Evolutionary conservation across 1,140 invertebrate genomes (phyloP).

Genomic region (Proales similis): DNA sequence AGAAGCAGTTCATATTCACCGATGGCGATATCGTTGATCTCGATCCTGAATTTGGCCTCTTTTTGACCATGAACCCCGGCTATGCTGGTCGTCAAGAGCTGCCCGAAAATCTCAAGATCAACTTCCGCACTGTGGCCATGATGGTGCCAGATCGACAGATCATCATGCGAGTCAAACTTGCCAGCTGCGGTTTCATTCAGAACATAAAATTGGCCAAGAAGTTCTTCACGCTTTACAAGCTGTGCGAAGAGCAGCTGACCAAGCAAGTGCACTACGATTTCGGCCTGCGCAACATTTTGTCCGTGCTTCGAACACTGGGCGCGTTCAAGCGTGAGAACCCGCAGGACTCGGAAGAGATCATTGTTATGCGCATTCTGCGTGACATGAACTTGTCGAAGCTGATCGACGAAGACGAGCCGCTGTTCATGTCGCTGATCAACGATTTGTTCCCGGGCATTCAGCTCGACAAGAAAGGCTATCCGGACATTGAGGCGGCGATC

Average conservation of each 20-base stretch:
- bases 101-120: conserved; percentile 93
- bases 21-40: neutral
- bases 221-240: conserved; percentile 90
- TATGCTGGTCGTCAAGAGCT: conserved; percentile 90
- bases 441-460: conserved; percentile 88
- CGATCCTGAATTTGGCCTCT: neutral
- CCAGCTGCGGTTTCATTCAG: conserved; percentile 87
- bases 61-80: conserved; percentile 66
- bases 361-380: conserved; percentile 90
- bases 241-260: conserved; percentile 91
- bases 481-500: conserved; percentile 59
- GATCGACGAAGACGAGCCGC: conserved; percentile 86
- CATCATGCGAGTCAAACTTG: conserved; percentile 89
- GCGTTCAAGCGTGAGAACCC: conserved; percentile 80
- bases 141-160: conserved; percentile 70
- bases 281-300: conserved; percentile 86
- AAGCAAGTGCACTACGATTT: conserved; percentile 98
- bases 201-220: conserved; percentile 88
- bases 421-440: conserved; percentile 88
- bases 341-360: conserved; percentile 84
- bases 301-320: conserved; percentile 80
- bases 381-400: conserved; percentile 97
- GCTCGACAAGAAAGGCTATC: conserved; percentile 84
- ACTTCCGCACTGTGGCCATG: conserved; percentile 74
- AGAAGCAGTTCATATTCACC: conserved; percentile 3